Base-by-base conservation (phyloP, 2,113 vertebrate genomes). In the Motacilla alba region DNA sequence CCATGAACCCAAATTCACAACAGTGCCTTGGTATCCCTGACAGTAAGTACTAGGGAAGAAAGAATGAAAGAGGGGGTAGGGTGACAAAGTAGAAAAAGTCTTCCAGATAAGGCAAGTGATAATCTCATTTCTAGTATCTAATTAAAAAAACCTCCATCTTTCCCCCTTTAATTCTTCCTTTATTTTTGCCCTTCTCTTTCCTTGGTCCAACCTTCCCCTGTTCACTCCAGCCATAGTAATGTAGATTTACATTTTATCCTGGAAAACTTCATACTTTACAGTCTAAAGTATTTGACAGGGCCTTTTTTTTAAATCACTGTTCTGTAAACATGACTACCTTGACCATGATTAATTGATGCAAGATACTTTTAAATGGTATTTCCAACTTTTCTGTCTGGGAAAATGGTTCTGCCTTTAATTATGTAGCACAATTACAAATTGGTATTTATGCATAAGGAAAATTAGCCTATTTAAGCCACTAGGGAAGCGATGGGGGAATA, bases 171-270 rank as follows among this genome's bases (percentile, higher is more conserved):
- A 28, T 41, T 73, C 27, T 43, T 37, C 4, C 9, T 13, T 6
- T 8, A 63, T 50, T 39, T 56, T 81, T 41, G 9, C 27, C 47
- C 8, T 63, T 53, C 17, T 72, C 33, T 75, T 78, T 81, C 20
- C 30, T 63, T 0, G 2, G n/a, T 75, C 33, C 43, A 46, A 41
- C 10, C 8, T 1, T 75, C 13, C 30, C 2, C 1, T 5, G 4
- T 15, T 67, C 16, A 19, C 22, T 73, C 21, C 3, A 43, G 11
- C 6, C 19, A 5, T 3, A 30, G 18, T 35, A 68, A 35, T 78
- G 20, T 68, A 68, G 49, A 35, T 69, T 37, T 89, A 3, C 26
- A 6, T 72, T 64, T 90, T 82, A 37, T 89, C 63, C 53, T 60
- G 69, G 49, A 47, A 84, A 52, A 30, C 8, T 35, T 91, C 46